These are phyloP conservation scores for Nerophis ophidion DNA, from an alignment of 2,113 vertebrate genomes.

Conservation along the genomic window DNA sequence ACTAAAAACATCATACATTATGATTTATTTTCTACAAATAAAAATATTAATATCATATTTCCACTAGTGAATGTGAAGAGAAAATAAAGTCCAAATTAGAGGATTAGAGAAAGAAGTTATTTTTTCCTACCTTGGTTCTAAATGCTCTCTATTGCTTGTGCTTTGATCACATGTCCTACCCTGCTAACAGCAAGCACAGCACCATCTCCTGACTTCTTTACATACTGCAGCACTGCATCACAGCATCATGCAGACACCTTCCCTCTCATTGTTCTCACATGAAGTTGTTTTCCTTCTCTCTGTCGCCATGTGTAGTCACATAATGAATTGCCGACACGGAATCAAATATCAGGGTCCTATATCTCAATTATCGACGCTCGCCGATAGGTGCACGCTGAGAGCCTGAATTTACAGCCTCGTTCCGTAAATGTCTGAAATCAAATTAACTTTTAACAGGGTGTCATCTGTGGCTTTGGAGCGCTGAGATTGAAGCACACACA, in stretches of 20 bases:
- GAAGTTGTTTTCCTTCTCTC: constrained; percentile 10
- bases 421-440: constrained; percentile 66
- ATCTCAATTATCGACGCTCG: constrained; percentile 60
- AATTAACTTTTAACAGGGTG: constrained; percentile 72
- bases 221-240: constrained; percentile 21
- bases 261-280: constrained; percentile 16
- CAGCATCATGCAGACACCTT: constrained; percentile 10
- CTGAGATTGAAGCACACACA: constrained; percentile 47
- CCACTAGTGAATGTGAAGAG: background rate
- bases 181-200: constrained; percentile 42
- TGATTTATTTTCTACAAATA: no score
- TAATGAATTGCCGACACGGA: constrained; percentile 56
- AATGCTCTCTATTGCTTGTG: constrained; percentile 17
- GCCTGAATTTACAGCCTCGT: constrained; percentile 63
- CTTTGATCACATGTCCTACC: constrained; percentile 28
- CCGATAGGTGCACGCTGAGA: constrained; percentile 43
- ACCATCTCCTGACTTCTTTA: constrained; percentile 64
- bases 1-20: no score
- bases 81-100: background rate
- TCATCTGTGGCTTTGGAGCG: constrained; percentile 68
- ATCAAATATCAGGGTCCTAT: constrained; percentile 47
- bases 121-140: constrained; percentile 13
- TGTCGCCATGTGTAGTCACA: constrained; percentile 39
- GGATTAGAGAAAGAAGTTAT: background rate
- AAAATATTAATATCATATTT: no score